Evolutionary conservation across 2,888 invertebrate genomes (phyloP).

Genomic region (Tuberolachnus salignus): DNA sequence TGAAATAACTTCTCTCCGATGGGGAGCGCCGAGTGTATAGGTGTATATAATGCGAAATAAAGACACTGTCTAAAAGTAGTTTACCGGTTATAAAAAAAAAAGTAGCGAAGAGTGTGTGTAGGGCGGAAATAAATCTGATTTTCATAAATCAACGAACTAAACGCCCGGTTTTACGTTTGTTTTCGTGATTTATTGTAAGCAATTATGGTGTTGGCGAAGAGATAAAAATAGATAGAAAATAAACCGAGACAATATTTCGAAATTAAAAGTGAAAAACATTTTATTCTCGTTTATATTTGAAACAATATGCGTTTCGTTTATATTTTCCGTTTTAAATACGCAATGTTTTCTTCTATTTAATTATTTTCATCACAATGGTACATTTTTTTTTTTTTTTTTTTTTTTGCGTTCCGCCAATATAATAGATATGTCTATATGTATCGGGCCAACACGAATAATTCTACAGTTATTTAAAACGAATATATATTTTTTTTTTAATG

Average conservation of each 20-base stretch:
- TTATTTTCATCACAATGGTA: no score
- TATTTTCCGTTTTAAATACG: background rate
- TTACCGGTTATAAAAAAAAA: slow-evolving; percentile 37
- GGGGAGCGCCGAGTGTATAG: background rate
- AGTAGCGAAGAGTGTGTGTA: background rate
- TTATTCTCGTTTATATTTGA: background rate
- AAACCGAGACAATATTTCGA: slow-evolving; percentile 17
- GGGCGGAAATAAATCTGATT: slow-evolving; percentile 39
- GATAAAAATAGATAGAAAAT: slow-evolving; percentile 19
- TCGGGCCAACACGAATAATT: no score
- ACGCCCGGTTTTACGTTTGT: slow-evolving; percentile 42
- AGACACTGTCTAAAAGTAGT: slow-evolving; percentile 28
- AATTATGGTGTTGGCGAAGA: slow-evolving; percentile 20
- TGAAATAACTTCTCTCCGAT: background rate
- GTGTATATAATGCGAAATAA: background rate
- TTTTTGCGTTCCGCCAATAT: no score
- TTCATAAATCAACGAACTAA: slow-evolving; percentile 51
- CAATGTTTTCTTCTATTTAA: no score
- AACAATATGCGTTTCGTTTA: background rate
- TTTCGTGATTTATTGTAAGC: slow-evolving; percentile 47
- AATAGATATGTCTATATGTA: no score
- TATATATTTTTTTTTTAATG: no score
- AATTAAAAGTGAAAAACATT: slow-evolving; percentile 38
- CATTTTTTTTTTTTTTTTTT: no score
- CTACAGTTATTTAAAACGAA: no score